phyloP scores from a whole-genome alignment of 2,888 invertebrate species.

The Eurytoma adleriae region DNA sequence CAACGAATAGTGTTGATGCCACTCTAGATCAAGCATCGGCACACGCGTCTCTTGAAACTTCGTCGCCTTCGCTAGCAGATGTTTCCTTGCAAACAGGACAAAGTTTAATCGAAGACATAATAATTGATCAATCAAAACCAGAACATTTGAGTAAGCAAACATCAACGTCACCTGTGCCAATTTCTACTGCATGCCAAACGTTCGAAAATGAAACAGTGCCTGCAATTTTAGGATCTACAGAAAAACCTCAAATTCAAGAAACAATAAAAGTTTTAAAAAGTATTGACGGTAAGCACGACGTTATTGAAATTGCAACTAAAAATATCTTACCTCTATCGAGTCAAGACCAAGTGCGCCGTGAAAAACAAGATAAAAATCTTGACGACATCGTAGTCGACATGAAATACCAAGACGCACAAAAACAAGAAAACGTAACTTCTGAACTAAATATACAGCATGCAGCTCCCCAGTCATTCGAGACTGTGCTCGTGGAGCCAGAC shows the following conservation, averaged over 20 bases:
- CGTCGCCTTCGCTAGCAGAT: constrained; percentile 69
- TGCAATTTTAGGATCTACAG: constrained; percentile 47
- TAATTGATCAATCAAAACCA: constrained; percentile 63
- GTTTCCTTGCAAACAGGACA: constrained; percentile 73
- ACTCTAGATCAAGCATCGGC: constrained; percentile 72
- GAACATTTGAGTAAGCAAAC: constrained; percentile 68
- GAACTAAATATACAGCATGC: constrained; percentile 85
- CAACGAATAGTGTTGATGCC: constrained; percentile 64
- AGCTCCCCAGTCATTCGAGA: constrained; percentile 87
- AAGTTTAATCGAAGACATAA: constrained; percentile 66
- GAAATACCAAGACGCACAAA: constrained; percentile 80
- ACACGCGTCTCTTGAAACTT: constrained; percentile 65
- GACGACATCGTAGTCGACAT: constrained; percentile 85
- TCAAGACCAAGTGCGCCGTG: constrained; percentile 57
- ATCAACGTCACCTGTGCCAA: constrained; percentile 66
- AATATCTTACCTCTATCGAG: constrained; percentile 61
- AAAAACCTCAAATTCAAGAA: constrained; percentile 66
- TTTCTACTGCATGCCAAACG: constrained; percentile 64
- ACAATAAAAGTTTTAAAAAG: constrained; percentile 71
- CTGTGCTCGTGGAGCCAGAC: constrained; percentile 88
- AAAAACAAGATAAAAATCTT: constrained; percentile 63
- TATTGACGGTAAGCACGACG: constrained; percentile 71
- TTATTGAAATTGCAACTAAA: constrained; percentile 74
- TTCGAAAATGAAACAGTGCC: constrained; percentile 61
- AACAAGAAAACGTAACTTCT: constrained; percentile 79